phyloP scores from a whole-genome alignment of 2,113 vertebrate species.

The Dicrurus megarhynchus region DNA sequence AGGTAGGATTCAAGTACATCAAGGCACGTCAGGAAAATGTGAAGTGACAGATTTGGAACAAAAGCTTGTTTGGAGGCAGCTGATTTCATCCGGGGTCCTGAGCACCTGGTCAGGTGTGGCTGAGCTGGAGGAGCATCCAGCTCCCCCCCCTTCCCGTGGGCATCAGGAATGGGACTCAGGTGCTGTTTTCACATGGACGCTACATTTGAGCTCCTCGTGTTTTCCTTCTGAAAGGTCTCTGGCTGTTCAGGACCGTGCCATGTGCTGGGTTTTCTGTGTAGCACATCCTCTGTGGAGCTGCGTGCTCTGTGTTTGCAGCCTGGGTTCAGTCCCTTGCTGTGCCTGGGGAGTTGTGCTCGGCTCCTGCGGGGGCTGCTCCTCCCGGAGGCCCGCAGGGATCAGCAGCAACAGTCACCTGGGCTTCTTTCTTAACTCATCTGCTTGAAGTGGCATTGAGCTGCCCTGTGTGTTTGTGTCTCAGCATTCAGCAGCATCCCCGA shows the following conservation, averaged over 20 bases:
- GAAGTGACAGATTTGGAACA: constrained; percentile 28
- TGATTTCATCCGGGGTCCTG: background rate
- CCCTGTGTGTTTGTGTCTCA: background rate
- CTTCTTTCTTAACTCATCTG: background rate
- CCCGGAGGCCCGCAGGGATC: fast-evolving
- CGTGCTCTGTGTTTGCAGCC: fast-evolving
- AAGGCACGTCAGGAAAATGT: background rate
- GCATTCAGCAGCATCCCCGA: background rate
- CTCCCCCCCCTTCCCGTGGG: background rate
- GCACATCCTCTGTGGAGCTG: background rate
- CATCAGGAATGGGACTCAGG: background rate
- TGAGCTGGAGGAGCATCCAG: background rate
- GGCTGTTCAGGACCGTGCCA: fast-evolving
- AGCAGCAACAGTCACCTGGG: background rate
- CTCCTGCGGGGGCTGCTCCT: background rate
- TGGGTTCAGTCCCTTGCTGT: background rate
- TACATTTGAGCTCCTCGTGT: background rate
- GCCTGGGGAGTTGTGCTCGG: background rate
- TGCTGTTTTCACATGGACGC: background rate
- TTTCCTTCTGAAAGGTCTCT: background rate
- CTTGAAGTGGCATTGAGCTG: background rate
- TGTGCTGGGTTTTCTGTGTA: background rate
- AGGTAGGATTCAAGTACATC: background rate
- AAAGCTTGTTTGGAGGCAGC: background rate
- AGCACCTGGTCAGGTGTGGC: background rate